phyloP scores from a whole-genome alignment of 2,888 invertebrate genomes.

The Pseudococcus viburni region DNA sequence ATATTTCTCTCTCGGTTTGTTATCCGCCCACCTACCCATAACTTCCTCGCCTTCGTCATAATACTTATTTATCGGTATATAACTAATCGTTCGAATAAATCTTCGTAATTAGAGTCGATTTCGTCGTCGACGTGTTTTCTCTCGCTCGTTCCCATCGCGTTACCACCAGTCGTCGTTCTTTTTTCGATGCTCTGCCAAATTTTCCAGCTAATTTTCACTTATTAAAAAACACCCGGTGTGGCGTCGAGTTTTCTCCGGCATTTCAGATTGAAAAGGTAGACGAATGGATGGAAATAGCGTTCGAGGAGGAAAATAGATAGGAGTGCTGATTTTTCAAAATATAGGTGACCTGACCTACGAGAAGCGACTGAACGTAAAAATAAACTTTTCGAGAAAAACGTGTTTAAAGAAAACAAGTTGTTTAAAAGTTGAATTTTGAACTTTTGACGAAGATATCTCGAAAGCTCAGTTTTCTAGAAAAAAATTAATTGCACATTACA shows the following conservation, averaged over 20 bases:
- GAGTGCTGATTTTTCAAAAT: too few species aligned
- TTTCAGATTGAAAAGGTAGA: too few species aligned
- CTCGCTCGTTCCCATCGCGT: background rate
- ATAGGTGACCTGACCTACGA: too few species aligned
- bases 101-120: constrained; percentile 19
- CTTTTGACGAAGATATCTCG: too few species aligned
- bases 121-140: background rate
- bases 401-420: too few species aligned
- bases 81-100: constrained; percentile 22
- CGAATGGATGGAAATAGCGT: background rate
- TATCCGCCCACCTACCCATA: background rate
- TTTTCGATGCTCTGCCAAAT: background rate
- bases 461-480: too few species aligned
- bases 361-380: too few species aligned
- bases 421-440: too few species aligned
- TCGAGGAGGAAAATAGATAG: too few species aligned
- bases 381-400: too few species aligned
- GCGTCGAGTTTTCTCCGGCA: background rate
- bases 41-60: background rate
- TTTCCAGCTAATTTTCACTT: constrained; percentile 31
- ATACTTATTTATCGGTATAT: background rate
- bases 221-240: background rate
- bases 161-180: background rate
- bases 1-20: background rate
- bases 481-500: too few species aligned